Evolutionary conservation across 1,140 invertebrate species (phyloP).

Genomic region (Papilio dardanus): DNA sequence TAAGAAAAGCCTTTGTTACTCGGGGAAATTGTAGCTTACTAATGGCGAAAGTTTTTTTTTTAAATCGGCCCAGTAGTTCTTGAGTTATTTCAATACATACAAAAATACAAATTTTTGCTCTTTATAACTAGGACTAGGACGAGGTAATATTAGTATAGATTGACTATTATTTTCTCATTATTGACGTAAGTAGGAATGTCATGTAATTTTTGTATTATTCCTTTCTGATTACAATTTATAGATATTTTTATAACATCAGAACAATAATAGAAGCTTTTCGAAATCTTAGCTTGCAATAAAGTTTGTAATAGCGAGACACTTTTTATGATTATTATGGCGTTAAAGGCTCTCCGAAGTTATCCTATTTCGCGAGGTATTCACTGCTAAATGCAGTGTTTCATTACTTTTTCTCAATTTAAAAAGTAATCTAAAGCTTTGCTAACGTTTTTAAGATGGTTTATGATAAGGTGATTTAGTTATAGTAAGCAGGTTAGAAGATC

Average conservation of each 20-base stretch:
- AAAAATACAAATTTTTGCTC: no score
- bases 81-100: no score
- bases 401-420: conserved; percentile 36
- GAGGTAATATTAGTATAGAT: no score
- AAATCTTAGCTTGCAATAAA: conserved; percentile 34
- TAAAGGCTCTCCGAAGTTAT: conserved; percentile 35
- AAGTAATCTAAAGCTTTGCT: conserved; percentile 24
- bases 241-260: conserved; percentile 15
- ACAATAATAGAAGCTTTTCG: conserved; percentile 34
- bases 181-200: neutral
- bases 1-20: no score
- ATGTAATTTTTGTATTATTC: neutral
- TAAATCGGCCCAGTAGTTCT: no score
- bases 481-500: neutral
- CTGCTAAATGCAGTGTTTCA: conserved; percentile 38
- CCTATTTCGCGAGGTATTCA: conserved; percentile 34
- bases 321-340: conserved; percentile 37
- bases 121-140: no score
- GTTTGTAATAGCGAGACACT: conserved; percentile 30
- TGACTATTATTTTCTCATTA: no score
- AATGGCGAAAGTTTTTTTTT: no score
- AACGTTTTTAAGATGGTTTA: conserved; percentile 30
- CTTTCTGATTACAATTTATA: neutral
- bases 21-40: no score
- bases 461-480: neutral